Base-by-base conservation (phyloP, 1,140 invertebrate species). In the Drosophila murphyi region DNA sequence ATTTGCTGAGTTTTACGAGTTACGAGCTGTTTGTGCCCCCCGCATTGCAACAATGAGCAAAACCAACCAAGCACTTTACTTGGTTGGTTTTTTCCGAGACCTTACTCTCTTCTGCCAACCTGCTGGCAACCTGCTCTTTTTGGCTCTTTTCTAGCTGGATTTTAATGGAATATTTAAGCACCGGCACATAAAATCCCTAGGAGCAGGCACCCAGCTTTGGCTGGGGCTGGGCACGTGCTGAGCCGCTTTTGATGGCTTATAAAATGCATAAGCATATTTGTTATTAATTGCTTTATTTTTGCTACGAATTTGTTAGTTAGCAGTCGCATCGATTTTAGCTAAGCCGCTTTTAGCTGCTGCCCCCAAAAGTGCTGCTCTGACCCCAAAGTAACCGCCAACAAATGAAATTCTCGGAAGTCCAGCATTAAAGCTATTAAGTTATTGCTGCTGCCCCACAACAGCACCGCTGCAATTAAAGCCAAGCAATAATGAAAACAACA, bases 201-300 rank as follows among this genome's bases (percentile, higher is more conserved):
- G 63, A 39, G 29, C 6, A 47, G 28, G 12, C 48, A 39, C 7
- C 48, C 43, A 32, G 31, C 48, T 63, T 20, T 20, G 20, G 20
- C 20, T 20, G 20, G 20, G 1, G 20, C 20, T 20, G 20, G 57
- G 67, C 47, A 64, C 59, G 72, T 63, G 72, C 57, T 56, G 63
- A 68, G 59, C 67, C 60, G 37, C 28, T 55, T 71, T 64, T 75
- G 67, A 75, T 75, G 67, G 72, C 67, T 75, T 75, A 78, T 74
- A 70, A 71, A 75, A 78, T 78, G 72, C 65, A 71, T 75, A 78
- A 78, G 65, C 76, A 75, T 78, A 86, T 86, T 86, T 63, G 20
- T 72, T 75, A 83, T 88, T 88, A 88, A 87, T 88, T 82, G 72
- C 83, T 73, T 73, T 41, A 82, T 87, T 86, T 72, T 67, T 71